Evolutionary conservation across 2,888 invertebrate species (phyloP).

Genomic region (Drosophila prolongata): DNA sequence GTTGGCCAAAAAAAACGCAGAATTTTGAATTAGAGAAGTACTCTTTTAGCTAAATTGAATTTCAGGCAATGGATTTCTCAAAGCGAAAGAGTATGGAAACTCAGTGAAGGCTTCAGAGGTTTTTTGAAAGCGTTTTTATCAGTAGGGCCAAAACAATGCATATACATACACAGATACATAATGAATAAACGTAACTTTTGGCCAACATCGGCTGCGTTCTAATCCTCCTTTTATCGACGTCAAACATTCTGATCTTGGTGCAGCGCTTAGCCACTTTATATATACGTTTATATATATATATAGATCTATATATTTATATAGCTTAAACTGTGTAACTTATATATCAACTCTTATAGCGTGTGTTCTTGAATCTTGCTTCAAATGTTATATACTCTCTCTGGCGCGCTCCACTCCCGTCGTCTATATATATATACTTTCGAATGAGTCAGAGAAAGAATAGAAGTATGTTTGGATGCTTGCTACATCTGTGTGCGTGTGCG

Average conservation of each 20-base stretch:
- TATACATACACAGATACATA: conserved; percentile 32
- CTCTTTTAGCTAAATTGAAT: neutral
- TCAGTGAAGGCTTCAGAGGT: neutral
- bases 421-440: conserved; percentile 56
- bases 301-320: conserved; percentile 52
- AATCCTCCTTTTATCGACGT: conserved; percentile 56
- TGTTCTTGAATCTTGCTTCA: conserved; percentile 52
- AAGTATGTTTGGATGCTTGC: conserved; percentile 50
- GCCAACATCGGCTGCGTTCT: conserved; percentile 69
- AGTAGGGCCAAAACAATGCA: conserved; percentile 24
- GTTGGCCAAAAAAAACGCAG: conserved; percentile 8
- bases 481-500: conserved; percentile 50
- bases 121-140: conserved; percentile 8
- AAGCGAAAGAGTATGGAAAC: neutral
- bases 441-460: conserved; percentile 68
- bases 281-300: conserved; percentile 27
- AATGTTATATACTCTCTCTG: conserved; percentile 43
- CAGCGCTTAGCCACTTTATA: conserved; percentile 35
- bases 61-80: neutral
- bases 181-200: conserved; percentile 34
- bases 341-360: conserved; percentile 72
- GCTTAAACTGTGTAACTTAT: conserved; percentile 69
- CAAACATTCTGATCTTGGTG: conserved; percentile 44
- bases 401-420: conserved; percentile 48
- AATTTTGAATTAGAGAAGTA: neutral